Base-by-base conservation (phyloP, 2,888 invertebrate genomes). In the Subacronicta megacephala region DNA sequence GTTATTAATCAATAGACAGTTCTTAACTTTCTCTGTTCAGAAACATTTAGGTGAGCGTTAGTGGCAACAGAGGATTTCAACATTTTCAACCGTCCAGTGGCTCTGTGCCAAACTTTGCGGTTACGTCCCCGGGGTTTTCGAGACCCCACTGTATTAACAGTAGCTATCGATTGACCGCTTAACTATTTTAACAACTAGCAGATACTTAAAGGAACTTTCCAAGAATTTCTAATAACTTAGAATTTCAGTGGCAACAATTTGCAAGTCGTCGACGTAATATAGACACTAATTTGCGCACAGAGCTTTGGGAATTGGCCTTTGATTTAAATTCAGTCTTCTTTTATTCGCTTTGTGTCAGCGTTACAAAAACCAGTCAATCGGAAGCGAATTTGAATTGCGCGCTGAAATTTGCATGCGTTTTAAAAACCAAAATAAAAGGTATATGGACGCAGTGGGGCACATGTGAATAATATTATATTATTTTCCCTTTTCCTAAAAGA, bases 41-140 rank as follows among this genome's bases (percentile, higher is more conserved):
- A 38, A 74, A 60, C 68, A 65, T 71, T 75, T 59, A 61, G 66
- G 55, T 72, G 60, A 64, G 66, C 62, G 47, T 72, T 68, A 56
- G 70, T 53, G 79, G 75, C 76, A 40, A 40, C 44, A 59, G 61
- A 61, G 49, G 50, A 67, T 57, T 73, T 70, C 68, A 62, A 62
- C 65, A 52, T 63, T 57, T 73, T 70, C 68, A 62, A 62, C 65
- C 62, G 67, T 56, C 53, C 42, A 62, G 73, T 77, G 78, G 80
- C 78, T 67, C 50, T 38, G 70, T 68, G 74, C 74, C 77, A 81
- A 82, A 80, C 64, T 77, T 71, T 75, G 68, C 42, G 74, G 74
- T 60, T 45, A 50, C 56, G 55, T 67, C 70, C 63, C 42, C 35
- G 43, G 51, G 54, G 65, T 60, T 68, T 52, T 47, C 44, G 47